A percentile compares a stretch with the other conserved stretches of the same genome.
phyloP scores from a whole-genome alignment of 2,888 invertebrate species.

The Operophtera brumata region DNA sequence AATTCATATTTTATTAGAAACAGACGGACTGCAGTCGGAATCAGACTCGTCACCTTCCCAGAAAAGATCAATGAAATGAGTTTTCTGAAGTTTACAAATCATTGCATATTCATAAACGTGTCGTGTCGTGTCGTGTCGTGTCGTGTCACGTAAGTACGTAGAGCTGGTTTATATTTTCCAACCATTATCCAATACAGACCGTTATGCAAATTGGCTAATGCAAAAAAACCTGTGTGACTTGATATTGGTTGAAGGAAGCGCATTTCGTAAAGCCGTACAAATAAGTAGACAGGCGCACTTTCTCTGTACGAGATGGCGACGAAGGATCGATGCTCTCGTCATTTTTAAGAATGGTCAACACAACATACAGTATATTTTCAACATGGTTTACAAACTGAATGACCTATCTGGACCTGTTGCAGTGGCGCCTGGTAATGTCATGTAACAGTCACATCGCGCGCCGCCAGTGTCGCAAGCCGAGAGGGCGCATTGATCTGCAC shows the following conservation, averaged over 20 bases:
- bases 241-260: slow-evolving; percentile 38
- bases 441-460: slow-evolving; percentile 59
- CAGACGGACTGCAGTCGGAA: slow-evolving; percentile 7
- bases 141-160: slow-evolving; percentile 24
- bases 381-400: slow-evolving; percentile 37
- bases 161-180: slow-evolving; percentile 39
- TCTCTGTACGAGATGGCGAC: slow-evolving; percentile 31
- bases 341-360: slow-evolving; percentile 19
- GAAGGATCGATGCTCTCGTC: slow-evolving; percentile 5
- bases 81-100: slow-evolving; percentile 37
- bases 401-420: slow-evolving; percentile 45
- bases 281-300: slow-evolving; percentile 34
- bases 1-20: not conserved
- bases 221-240: slow-evolving; percentile 45
- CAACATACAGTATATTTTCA: slow-evolving; percentile 25
- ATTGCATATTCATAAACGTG: slow-evolving; percentile 42
- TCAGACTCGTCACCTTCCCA: slow-evolving; percentile 29
- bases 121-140: slow-evolving; percentile 24
- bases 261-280: slow-evolving; percentile 24
- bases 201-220: slow-evolving; percentile 52
- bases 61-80: slow-evolving; percentile 42
- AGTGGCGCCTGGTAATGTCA: slow-evolving; percentile 52
- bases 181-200: slow-evolving; percentile 44
- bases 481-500: slow-evolving; percentile 52
- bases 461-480: slow-evolving; percentile 59